phyloP scores from a whole-genome alignment of 1,140 invertebrate species.

The Schlechtendalia chinensis region DNA sequence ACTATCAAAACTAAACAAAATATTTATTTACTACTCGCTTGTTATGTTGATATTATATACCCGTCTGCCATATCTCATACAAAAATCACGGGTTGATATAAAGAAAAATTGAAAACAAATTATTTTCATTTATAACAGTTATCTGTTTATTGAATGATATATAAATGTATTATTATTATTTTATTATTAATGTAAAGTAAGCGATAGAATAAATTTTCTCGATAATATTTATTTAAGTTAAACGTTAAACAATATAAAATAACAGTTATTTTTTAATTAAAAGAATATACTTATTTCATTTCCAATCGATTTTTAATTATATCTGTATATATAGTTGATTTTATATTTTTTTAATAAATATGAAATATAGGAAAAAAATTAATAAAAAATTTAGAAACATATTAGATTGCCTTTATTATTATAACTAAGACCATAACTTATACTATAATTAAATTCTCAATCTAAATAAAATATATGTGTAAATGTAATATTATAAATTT shows the following conservation, averaged over 20 bases:
- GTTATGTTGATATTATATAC: not conserved
- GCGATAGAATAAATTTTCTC: not conserved
- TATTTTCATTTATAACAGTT: not conserved
- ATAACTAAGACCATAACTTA: too few relatives aligned
- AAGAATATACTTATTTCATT: too few relatives aligned
- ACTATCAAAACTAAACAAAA: slow-evolving; percentile 2
- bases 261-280: not conserved
- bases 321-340: too few relatives aligned
- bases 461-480: too few relatives aligned
- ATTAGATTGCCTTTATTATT: too few relatives aligned
- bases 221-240: slow-evolving; percentile 6
- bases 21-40: slow-evolving; percentile 16
- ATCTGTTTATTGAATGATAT: not conserved
- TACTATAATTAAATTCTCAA: too few relatives aligned
- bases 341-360: too few relatives aligned
- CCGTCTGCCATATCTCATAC: not conserved
- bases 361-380: too few relatives aligned
- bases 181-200: slow-evolving; percentile 1
- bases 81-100: not conserved
- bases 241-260: not conserved
- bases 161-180: not conserved
- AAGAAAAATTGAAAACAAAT: not conserved
- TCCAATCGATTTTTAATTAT: too few relatives aligned
- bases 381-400: too few relatives aligned
- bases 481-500: too few relatives aligned